Percentiles rank a stretch among this genome's conserved stretches.
Conservation (phyloP, 2,113 vertebrate genomes). For the Bufo gargarizans region DNA sequence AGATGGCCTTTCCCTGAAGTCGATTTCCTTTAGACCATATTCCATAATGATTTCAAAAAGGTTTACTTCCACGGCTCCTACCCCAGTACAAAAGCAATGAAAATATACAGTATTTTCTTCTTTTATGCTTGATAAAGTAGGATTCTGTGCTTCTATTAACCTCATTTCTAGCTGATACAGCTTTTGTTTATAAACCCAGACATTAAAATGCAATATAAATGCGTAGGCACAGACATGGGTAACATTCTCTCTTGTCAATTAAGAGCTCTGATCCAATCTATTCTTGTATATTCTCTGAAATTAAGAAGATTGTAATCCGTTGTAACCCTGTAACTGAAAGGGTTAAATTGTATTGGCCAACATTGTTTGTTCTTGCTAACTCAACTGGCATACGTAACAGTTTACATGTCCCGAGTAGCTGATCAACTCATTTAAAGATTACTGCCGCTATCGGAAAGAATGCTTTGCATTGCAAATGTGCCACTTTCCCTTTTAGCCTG, state of each 20-base stretch:
- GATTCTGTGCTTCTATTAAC: neutral
- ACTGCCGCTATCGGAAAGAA: conserved; percentile 25
- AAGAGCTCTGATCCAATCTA: conserved; percentile 4
- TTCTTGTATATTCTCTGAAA: neutral
- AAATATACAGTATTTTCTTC: neutral
- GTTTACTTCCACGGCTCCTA: neutral
- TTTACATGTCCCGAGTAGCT: conserved; percentile 28
- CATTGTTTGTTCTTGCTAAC: neutral
- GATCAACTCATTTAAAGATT: conserved; percentile 39
- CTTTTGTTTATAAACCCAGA: neutral
- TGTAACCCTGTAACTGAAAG: neutral
- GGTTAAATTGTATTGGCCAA: neutral
- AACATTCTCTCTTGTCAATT: neutral
- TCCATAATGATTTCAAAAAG: too few relatives aligned
- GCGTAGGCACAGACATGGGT: neutral
- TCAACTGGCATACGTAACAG: conserved; percentile 1
- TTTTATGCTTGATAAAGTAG: neutral
- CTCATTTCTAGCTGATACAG: neutral
- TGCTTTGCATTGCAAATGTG: conserved; percentile 45
- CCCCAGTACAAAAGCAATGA: neutral
- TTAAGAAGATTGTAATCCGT: neutral
- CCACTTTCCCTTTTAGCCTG: conserved; percentile 22
- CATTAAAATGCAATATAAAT: conserved; percentile 3
- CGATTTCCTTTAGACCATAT: too few relatives aligned
- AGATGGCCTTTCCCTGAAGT: too few relatives aligned